Evolutionary conservation across 2,888 invertebrate genomes (phyloP).

Genomic region (Glaucopsyche alexis): DNA sequence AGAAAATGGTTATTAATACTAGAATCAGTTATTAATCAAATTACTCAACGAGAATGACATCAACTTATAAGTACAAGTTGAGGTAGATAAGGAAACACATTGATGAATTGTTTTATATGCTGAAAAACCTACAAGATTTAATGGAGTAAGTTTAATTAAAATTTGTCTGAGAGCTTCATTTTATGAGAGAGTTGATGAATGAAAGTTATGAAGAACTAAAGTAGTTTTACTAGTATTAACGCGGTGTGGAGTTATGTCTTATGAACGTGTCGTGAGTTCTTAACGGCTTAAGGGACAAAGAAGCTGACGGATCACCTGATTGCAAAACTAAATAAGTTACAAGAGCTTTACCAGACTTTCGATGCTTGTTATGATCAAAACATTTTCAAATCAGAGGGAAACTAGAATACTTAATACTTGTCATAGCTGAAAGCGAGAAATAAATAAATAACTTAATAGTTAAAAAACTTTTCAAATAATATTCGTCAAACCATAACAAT

Average conservation of each 20-base stretch:
- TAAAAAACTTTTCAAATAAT: no score
- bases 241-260: neutral
- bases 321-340: neutral
- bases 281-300: neutral
- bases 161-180: constrained; percentile 22
- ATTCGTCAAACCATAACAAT: neutral
- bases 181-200: constrained; percentile 16
- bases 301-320: neutral
- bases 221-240: neutral
- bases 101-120: neutral
- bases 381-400: no score
- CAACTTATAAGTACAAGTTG: neutral
- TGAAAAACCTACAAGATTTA: neutral
- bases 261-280: neutral
- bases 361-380: neutral
- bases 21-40: neutral
- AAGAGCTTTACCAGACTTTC: neutral
- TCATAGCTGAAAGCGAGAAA: no score
- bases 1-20: neutral
- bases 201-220: constrained; percentile 13
- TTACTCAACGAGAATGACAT: constrained; percentile 1
- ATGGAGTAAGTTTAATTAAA: constrained; percentile 26
- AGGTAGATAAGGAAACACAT: constrained; percentile 1
- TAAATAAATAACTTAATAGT: no score
- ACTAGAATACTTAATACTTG: no score